phyloP scores from a whole-genome alignment of 2,113 vertebrate genomes.

The Eira barbara region DNA sequence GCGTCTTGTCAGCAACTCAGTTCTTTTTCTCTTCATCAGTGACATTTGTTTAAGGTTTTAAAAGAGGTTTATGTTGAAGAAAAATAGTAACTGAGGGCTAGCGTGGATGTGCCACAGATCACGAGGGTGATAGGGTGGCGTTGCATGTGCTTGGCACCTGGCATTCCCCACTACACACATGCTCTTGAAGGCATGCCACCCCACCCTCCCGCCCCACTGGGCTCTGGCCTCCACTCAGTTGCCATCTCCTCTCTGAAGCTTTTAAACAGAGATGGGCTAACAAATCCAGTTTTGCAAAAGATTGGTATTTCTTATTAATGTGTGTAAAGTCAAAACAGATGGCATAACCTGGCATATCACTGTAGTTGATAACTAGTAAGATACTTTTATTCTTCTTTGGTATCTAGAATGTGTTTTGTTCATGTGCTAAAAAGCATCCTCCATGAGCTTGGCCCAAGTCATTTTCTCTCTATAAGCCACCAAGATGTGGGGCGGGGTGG shows the following conservation, averaged over 20 bases:
- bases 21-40: neutral
- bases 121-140: neutral
- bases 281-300: neutral
- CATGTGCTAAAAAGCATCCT: neutral
- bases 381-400: neutral
- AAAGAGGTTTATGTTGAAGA: neutral
- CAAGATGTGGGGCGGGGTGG: neutral
- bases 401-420: neutral
- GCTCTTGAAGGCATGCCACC: neutral
- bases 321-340: neutral
- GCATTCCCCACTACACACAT: no score
- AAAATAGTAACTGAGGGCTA: neutral
- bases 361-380: neutral
- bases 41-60: conserved; percentile 20
- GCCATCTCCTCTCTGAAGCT: neutral
- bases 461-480: neutral
- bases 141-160: no score
- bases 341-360: neutral
- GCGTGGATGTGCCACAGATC: neutral
- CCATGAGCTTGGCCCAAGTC: neutral
- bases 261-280: neutral
- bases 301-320: neutral
- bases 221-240: neutral
- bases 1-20: neutral
- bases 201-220: neutral